Evolutionary conservation across 2,797 vertebrate genomes (phyloP), one percentile per base, ranked within the genome.

Genomic region (Myotis planiceps): DNA sequence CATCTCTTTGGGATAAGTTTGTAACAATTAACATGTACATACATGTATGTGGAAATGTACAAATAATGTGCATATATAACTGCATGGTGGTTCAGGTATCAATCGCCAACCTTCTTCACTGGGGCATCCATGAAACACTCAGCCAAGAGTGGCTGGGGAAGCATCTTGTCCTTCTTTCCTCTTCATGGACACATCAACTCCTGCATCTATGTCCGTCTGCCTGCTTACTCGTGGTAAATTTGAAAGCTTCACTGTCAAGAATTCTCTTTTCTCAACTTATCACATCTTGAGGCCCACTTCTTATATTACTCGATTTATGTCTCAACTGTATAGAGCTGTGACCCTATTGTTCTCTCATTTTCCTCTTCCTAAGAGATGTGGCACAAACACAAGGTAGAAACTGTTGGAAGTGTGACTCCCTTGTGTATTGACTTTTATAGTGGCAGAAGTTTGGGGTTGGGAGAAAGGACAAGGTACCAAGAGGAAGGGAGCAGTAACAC

Each of bases 1-100:
- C 83, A 84, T 94, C 34, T 83, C 32, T 88, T 81, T 88, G 42
- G 37, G 53, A 37, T 49, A 76, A 71, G 25, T 66, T 83, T 87
- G 66, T 3, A 75, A 68, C 25, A 92, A 83, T 53, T 80, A 85
- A 51, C 15, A 75, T 9, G 25, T 49, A 83, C 6, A 78, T n/a
- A 34, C 2, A 47, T 49, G 18, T 51, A 78, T 18, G 37, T 68
- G 18, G 29, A 47, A 74, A 39, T 65, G 81, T 91, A 81, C 65
- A 81, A 65, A 72, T 55, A n/a, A 34, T n/a, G 45, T 66, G 10
- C 14, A 78, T 53, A 55, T 19, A 23, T 60, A 79, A 79, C 42
- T 53, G 76, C 80, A 92, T 29, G 60, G 71, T 78, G 32, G 25
- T 53, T 90, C 27, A 76, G 15, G 9, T 45, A 66, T 80, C 47